A percentile compares a stretch with the other conserved stretches of the same genome.
phyloP scores from a whole-genome alignment of 2,113 vertebrate genomes.

The Myiozetetes cayanensis region DNA sequence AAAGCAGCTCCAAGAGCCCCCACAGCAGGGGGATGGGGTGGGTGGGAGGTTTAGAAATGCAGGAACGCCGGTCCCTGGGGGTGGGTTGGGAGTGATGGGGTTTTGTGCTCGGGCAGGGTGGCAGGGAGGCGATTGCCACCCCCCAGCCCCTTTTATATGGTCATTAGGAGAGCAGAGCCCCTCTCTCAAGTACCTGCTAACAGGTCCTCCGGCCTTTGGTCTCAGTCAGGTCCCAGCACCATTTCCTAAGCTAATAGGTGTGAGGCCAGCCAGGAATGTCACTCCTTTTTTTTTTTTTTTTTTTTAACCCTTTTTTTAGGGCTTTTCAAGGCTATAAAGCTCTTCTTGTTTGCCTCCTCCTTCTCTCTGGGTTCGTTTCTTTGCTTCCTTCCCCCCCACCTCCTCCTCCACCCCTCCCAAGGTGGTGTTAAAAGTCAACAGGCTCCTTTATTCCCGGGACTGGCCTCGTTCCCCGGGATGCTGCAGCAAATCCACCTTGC shows the following conservation, averaged over 20 bases:
- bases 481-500: neutral
- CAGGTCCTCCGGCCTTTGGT: slow-evolving; percentile 81
- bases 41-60: slow-evolving; percentile 11
- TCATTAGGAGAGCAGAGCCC: slow-evolving; percentile 72
- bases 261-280: slow-evolving; percentile 42
- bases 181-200: slow-evolving; percentile 88
- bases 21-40: neutral
- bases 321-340: slow-evolving; percentile 54
- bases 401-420: neutral
- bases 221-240: slow-evolving; percentile 75
- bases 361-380: neutral
- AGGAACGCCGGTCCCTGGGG: neutral
- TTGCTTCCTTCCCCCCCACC: neutral
- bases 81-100: neutral
- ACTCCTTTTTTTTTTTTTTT: neutral
- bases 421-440: slow-evolving; percentile 34
- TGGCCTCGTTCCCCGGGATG: neutral
- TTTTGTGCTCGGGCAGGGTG: neutral
- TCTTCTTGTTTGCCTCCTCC: slow-evolving; percentile 15
- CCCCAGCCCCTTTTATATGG: slow-evolving; percentile 81
- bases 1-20: neutral
- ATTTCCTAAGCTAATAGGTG: slow-evolving; percentile 75
- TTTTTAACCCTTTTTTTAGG: neutral
- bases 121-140: slow-evolving; percentile 73
- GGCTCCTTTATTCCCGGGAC: neutral